Evolutionary conservation across 1,140 invertebrate genomes (phyloP).

Genomic region (Drosophila carrolli): DNA sequence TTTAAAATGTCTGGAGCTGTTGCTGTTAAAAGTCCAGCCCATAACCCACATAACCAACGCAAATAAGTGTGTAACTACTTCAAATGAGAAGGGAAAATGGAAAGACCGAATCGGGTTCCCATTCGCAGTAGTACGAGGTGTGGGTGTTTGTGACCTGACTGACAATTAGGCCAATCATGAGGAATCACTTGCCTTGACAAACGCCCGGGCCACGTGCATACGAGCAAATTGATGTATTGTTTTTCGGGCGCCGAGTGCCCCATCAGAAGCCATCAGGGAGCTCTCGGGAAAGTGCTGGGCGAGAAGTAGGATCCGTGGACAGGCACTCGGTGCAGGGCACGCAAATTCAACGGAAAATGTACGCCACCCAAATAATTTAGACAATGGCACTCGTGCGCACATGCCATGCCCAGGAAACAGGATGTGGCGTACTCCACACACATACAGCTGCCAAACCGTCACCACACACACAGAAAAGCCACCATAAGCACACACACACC

Average conservation of each 20-base stretch:
- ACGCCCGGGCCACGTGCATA: slow-evolving; percentile 50
- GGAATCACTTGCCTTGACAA: slow-evolving; percentile 59
- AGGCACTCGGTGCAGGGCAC: slow-evolving; percentile 30
- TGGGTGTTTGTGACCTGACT: slow-evolving; percentile 59
- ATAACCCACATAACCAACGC: background rate
- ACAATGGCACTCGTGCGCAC: slow-evolving; percentile 81
- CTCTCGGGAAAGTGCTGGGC: slow-evolving; percentile 3
- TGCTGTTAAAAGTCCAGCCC: slow-evolving; percentile 5
- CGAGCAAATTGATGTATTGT: slow-evolving; percentile 74
- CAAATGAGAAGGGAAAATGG: background rate
- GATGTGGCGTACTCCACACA: slow-evolving; percentile 41
- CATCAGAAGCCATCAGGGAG: slow-evolving; percentile 13
- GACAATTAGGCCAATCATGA: slow-evolving; percentile 74
- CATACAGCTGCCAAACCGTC: background rate
- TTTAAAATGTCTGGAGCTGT: background rate
- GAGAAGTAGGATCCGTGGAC: slow-evolving; percentile 33
- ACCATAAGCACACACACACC: slow-evolving; percentile 6
- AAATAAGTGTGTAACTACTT: slow-evolving; percentile 13
- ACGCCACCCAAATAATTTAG: slow-evolving; percentile 77
- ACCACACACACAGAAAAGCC: slow-evolving; percentile 5
- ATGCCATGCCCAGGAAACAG: slow-evolving; percentile 63
- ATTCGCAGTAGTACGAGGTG: background rate
- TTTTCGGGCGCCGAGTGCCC: slow-evolving; percentile 32
- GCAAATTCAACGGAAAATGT: slow-evolving; percentile 72
- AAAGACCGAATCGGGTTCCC: slow-evolving; percentile 21